A percentile compares a stretch with the other conserved stretches of the same genome.
phyloP scores from a whole-genome alignment of 2,797 vertebrate genomes.

The Sebastes flavidus region DNA sequence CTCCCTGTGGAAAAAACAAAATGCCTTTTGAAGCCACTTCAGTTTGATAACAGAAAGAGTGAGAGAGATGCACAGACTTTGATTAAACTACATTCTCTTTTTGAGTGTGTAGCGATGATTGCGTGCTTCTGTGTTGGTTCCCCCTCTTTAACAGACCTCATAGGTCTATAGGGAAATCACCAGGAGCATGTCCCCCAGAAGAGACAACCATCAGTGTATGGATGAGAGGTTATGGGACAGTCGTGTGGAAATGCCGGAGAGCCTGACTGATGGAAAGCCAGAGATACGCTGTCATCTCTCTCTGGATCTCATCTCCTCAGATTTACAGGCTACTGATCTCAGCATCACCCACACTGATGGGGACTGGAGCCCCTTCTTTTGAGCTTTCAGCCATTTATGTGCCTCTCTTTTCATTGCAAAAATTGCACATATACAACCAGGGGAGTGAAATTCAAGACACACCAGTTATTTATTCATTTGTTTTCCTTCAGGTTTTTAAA shows the following conservation, averaged over 20 bases:
- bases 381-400: constrained; percentile 18
- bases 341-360: constrained; percentile 27
- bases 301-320: constrained; percentile 42
- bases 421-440: neutral
- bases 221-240: constrained; percentile 42
- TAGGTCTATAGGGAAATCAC: constrained; percentile 48
- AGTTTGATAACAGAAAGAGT: constrained; percentile 3
- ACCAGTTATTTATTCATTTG: neutral
- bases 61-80: neutral
- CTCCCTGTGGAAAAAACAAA: constrained; percentile 20
- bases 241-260: constrained; percentile 15
- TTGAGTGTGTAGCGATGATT: constrained; percentile 7
- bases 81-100: constrained; percentile 1
- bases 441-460: constrained; percentile 16
- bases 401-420: neutral
- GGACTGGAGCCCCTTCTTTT: neutral
- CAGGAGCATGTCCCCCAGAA: constrained; percentile 1
- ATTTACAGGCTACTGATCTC: constrained; percentile 61
- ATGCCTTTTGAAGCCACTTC: constrained; percentile 9
- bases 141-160: constrained; percentile 20
- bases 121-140: neutral
- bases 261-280: constrained; percentile 35
- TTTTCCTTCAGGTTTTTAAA: constrained; percentile 5
- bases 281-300: constrained; percentile 28
- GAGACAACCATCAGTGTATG: constrained; percentile 25